Evolutionary conservation across 2,888 invertebrate species (phyloP), one percentile per base, ranked within the genome.

Genomic region (Seira sanloemensis): DNA sequence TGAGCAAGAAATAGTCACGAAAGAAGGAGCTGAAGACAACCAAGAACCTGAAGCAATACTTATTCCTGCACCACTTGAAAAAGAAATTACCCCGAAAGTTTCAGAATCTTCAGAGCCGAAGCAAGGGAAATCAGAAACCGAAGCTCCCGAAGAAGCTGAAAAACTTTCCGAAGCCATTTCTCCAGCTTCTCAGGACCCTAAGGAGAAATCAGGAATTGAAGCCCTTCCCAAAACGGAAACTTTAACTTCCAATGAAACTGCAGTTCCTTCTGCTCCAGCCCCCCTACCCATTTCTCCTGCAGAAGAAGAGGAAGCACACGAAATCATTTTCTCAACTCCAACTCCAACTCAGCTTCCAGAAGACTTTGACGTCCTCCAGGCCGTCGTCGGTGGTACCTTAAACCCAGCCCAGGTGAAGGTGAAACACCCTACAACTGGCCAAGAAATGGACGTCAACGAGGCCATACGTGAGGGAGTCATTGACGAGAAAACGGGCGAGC

Each of bases 391-490:
- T 76, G 96, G 96, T 24, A 92, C 94, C 86, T 92, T 97, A 86
- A 93, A 95, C 78, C 91, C 94, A 2, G 93, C 93, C 87, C 92
- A 93, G 2, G 94, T 97, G 0, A 93, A 94, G 90, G 94, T 97
- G 1, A 92, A 93, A 84, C 95, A 97, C 90, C 95, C 96, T 0
- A 90, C 91, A 84, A 94, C 94, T 0, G 94, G 95, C 7, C 93
- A 94, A 90, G 92, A 93, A 84, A 93, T 96, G 73, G 92, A 93
- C 5, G 91, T 96, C 24, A 93, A 94, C 78, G 95, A 97, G 90
- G 98, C 98, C 0, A 92, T 97, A 78, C 91, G 94, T 26, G 93
- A 93, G 86, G 95, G 96, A 75, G 93, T 97, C 80, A 92, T 98
- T 77, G 94, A 97, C 91, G 93, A 93, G 75, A 92, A 93, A 78